Conservation (phyloP, 2,888 invertebrate species). For the Lycocerus yunnanus region DNA sequence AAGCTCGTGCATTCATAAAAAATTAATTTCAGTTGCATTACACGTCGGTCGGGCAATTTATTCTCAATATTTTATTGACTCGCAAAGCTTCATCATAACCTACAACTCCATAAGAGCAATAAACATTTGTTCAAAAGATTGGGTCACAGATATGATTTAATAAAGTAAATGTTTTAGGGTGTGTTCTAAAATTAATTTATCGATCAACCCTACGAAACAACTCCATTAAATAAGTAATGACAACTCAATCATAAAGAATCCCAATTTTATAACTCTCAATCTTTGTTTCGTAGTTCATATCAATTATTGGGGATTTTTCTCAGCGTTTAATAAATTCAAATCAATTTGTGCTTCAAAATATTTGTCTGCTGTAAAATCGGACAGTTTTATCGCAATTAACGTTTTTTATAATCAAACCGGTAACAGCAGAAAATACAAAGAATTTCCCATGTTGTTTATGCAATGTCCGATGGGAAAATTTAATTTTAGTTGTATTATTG, state of each 20-base stretch:
- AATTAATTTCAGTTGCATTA: background rate
- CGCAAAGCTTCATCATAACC: conserved; percentile 6
- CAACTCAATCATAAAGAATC: background rate
- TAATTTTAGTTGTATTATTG: no score
- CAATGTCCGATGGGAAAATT: no score
- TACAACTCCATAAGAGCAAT: background rate
- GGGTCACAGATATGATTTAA: conserved; percentile 13
- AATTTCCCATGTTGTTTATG: no score
- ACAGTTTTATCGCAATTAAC: no score
- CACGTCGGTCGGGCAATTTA: conserved; percentile 8
- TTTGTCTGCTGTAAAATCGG: no score
- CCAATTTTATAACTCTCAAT: background rate
- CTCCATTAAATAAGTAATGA: conserved; percentile 1
- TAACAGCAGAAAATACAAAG: no score
- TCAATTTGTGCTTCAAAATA: background rate
- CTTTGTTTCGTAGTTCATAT: background rate
- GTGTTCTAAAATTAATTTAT: conserved; percentile 11
- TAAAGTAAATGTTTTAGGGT: conserved; percentile 9
- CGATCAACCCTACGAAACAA: conserved; percentile 6
- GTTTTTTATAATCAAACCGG: no score
- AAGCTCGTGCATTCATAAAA: background rate
- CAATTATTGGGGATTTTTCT: background rate
- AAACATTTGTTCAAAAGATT: conserved; percentile 5
- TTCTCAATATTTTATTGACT: conserved; percentile 10
- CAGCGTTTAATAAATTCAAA: background rate